Evolutionary conservation across 2,797 vertebrate species (phyloP).

Genomic region (Apogon hyalosoma): DNA sequence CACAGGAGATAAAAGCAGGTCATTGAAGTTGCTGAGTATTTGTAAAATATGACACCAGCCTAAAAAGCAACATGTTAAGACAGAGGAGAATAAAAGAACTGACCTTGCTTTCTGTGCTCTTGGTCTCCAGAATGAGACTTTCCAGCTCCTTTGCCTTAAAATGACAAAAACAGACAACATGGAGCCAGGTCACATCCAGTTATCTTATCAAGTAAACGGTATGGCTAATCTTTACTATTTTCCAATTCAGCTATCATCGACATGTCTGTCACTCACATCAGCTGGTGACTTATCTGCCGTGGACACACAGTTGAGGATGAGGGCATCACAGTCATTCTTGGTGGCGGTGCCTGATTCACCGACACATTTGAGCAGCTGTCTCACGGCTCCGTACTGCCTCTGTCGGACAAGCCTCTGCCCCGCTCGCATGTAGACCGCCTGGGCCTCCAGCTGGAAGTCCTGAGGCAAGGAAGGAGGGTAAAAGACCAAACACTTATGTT

Average conservation of each 20-base stretch:
- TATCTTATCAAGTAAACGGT: not conserved
- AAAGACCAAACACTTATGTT: not conserved
- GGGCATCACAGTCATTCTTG: constrained; percentile 91
- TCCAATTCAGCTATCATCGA: not conserved
- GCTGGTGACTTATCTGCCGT: constrained; percentile 87
- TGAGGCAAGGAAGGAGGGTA: constrained; percentile 57
- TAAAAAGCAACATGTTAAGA: not conserved
- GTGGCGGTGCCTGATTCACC: constrained; percentile 92
- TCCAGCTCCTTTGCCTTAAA: constrained; percentile 90
- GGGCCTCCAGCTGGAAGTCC: constrained; percentile 96
- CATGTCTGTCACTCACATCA: constrained; percentile 83
- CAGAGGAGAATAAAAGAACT: not conserved
- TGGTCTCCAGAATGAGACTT: constrained; percentile 91
- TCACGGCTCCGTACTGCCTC: constrained; percentile 88
- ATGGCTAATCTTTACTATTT: not conserved
- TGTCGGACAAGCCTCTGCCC: constrained; percentile 89
- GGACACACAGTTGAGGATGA: constrained; percentile 91
- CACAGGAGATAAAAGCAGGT: not conserved
- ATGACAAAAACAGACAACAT: constrained; percentile 19
- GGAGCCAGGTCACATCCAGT: not conserved
- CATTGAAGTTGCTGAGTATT: not conserved
- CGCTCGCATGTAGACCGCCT: constrained; percentile 88
- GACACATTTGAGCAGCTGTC: constrained; percentile 95
- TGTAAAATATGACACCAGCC: not conserved
- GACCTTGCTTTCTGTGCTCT: constrained; percentile 92